Conservation (phyloP, 2,113 vertebrate genomes). For the Procavia capensis region DNA sequence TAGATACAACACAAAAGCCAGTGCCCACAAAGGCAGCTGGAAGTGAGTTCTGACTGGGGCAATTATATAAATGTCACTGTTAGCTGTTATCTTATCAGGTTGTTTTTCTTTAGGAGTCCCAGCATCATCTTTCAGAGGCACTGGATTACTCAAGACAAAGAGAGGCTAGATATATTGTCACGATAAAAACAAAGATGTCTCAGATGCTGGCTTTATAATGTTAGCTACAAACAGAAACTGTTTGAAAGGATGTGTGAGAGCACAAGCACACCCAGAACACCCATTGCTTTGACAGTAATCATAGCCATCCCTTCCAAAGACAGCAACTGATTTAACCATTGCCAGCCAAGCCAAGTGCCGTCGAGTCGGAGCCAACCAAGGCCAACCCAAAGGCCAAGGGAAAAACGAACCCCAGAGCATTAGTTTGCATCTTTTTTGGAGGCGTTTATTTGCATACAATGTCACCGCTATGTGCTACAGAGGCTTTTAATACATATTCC, state of each 20-base stretch:
- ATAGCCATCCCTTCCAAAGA: slow-evolving; percentile 77
- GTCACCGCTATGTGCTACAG: slow-evolving; percentile 26
- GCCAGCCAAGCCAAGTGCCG: too few relatives aligned
- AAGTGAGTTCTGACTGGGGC: slow-evolving; percentile 84
- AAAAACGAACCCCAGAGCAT: too few relatives aligned
- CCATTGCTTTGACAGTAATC: slow-evolving; percentile 66
- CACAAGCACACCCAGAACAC: slow-evolving; percentile 67
- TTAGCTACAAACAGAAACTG: slow-evolving; percentile 54
- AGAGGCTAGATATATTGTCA: slow-evolving; percentile 72
- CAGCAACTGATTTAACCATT: slow-evolving; percentile 78
- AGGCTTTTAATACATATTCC: slow-evolving; percentile 53
- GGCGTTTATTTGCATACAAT: slow-evolving; percentile 70
- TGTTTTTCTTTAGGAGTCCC: slow-evolving; percentile 50
- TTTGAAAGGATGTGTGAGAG: slow-evolving; percentile 76
- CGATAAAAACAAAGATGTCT: slow-evolving; percentile 65
- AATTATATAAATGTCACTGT: slow-evolving; percentile 85
- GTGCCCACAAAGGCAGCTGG: slow-evolving; percentile 59
- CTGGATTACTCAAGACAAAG: slow-evolving; percentile 79
- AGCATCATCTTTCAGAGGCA: slow-evolving; percentile 66
- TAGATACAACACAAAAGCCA: slow-evolving; percentile 79
- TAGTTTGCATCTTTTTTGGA: slow-evolving; percentile 50
- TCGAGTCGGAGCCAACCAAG: too few relatives aligned
- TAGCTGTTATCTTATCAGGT: slow-evolving; percentile 77
- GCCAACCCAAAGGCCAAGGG: too few relatives aligned
- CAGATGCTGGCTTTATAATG: slow-evolving; percentile 37